A percentile compares a stretch with the other conserved stretches of the same genome.
These are phyloP conservation scores for Clusia tigrina DNA, from an alignment of 2,888 invertebrate genomes.

Conservation along the genomic window DNA sequence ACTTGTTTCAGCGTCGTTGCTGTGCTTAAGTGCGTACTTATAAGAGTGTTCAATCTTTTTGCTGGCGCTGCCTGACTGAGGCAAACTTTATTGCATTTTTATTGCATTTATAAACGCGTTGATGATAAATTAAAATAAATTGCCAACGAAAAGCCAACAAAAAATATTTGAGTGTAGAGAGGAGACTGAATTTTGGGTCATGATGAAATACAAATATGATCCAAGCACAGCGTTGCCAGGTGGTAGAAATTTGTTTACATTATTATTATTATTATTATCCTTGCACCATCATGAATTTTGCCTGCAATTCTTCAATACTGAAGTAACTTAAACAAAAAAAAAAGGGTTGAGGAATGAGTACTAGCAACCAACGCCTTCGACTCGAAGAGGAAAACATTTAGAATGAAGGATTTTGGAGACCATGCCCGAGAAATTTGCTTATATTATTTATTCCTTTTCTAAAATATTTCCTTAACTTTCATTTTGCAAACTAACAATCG, in stretches of 20 bases:
- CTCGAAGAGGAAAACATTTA: too few species aligned
- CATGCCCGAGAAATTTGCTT: not conserved
- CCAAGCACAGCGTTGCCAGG: not conserved
- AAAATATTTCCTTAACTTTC: slow-evolving; percentile 8
- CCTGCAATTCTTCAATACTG: not conserved
- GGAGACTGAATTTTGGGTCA: too few species aligned
- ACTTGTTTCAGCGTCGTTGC: not conserved
- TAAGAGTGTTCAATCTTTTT: not conserved
- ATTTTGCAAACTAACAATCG: not conserved
- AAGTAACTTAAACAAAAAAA: too few species aligned
- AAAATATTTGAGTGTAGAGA: too few species aligned
- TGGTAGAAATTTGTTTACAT: not conserved
- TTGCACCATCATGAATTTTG: not conserved
- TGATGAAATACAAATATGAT: not conserved
- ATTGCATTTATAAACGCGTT: too few species aligned
- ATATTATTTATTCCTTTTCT: not conserved
- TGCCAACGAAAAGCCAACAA: not conserved
- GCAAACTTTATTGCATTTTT: not conserved
- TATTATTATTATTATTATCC: too few species aligned
- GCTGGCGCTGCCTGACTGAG: not conserved
- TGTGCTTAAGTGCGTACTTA: not conserved
- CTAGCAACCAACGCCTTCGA: too few species aligned
- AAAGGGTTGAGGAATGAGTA: too few species aligned
- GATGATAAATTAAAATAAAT: not conserved
- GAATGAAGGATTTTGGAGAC: too few species aligned